Percentiles rank a stretch among this genome's conserved stretches.
Conservation (phyloP, 2,888 invertebrate species). For the Cephus pulcher region DNA sequence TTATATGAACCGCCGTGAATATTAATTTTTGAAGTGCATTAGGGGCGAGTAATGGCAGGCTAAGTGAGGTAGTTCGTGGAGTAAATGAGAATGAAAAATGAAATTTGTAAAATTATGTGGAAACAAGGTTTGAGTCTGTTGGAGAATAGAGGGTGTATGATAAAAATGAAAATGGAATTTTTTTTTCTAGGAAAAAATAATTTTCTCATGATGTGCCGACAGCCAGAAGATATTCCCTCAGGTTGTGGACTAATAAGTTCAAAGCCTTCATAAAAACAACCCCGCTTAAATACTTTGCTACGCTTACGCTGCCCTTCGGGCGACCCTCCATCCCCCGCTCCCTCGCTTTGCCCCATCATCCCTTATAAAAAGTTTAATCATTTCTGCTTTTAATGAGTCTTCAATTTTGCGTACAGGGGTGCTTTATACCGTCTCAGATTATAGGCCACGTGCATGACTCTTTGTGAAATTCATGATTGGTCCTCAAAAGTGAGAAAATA, state of each 20-base stretch:
- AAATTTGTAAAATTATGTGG: neutral
- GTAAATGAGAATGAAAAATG: neutral
- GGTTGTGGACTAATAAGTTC: constrained; percentile 36
- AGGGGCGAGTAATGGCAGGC: neutral
- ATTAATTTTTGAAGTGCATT: neutral
- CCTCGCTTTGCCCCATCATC: constrained; percentile 7
- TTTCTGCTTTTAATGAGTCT: constrained; percentile 26
- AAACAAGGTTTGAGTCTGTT: neutral
- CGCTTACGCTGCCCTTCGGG: constrained; percentile 11
- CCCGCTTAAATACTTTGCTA: constrained; percentile 36
- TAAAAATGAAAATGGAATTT: neutral
- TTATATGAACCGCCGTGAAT: neutral
- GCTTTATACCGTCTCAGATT: neutral
- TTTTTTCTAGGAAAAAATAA: constrained; percentile 20
- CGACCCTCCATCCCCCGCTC: neutral
- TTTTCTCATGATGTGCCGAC: constrained; percentile 24
- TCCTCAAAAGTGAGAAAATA: neutral
- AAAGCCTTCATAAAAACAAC: constrained; percentile 36
- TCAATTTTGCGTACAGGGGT: constrained; percentile 19
- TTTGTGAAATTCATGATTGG: neutral
- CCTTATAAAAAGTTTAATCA: constrained; percentile 28
- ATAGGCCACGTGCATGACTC: neutral
- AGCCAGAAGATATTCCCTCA: constrained; percentile 32
- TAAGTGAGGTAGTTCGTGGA: neutral
- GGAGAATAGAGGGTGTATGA: neutral